Percentiles rank a stretch among this genome's conserved stretches.
Evolutionary conservation across 2,888 invertebrate genomes (phyloP).

Genomic region (Venusia cambrica): DNA sequence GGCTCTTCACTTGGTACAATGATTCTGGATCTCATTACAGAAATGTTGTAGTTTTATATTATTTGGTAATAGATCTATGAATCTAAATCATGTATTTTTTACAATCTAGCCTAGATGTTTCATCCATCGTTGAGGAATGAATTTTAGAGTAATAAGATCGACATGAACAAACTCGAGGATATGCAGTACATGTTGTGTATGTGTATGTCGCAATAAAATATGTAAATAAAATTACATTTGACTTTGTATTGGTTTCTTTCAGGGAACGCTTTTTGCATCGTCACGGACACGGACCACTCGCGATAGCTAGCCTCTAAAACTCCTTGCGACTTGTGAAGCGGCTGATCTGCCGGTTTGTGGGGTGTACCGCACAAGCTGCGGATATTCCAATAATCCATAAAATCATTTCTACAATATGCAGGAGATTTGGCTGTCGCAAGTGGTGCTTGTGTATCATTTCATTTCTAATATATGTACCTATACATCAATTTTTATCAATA

Average conservation of each 20-base stretch:
- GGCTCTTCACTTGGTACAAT: conserved; percentile 45
- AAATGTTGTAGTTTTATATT: conserved; percentile 74
- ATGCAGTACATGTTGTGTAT: conserved; percentile 71
- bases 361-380: no score
- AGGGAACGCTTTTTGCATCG: no score
- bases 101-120: conserved; percentile 65
- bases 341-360: no score
- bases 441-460: no score
- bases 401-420: no score
- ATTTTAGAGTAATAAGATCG: conserved; percentile 69
- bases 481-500: no score
- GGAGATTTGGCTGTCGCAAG: no score
- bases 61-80: conserved; percentile 63
- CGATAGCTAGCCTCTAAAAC: no score
- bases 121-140: conserved; percentile 73
- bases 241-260: conserved; percentile 63
- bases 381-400: no score
- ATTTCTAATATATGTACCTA: no score
- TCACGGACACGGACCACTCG: no score
- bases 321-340: no score
- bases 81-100: conserved; percentile 78
- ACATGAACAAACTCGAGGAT: conserved; percentile 77
- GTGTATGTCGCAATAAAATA: conserved; percentile 76
- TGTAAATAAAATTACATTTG: conserved; percentile 74
- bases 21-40: conserved; percentile 74